Percentiles rank a stretch among this genome's conserved stretches.
These are phyloP conservation scores for Carassius auratus DNA, from an alignment of 2,113 vertebrate species.

Conservation along the genomic window DNA sequence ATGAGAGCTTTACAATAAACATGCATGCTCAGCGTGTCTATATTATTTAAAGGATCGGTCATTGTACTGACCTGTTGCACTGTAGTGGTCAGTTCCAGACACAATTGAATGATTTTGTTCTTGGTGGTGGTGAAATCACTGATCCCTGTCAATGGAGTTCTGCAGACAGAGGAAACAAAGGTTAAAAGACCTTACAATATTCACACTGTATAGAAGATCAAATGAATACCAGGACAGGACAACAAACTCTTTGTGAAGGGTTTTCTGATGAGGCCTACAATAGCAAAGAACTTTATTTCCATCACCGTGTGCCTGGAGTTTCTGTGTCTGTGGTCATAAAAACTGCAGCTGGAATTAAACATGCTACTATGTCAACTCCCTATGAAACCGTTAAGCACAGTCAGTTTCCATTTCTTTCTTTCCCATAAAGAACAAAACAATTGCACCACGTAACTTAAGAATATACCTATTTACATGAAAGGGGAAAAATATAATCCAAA, in stretches of 20 bases:
- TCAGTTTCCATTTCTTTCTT: constrained; percentile 19
- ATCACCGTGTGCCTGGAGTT: constrained; percentile 44
- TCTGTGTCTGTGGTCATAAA: constrained; percentile 42
- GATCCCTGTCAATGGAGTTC: constrained; percentile 93
- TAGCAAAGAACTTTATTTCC: constrained; percentile 43
- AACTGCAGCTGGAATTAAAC: constrained; percentile 29
- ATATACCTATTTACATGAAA: background rate
- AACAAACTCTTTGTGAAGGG: background rate
- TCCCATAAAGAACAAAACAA: constrained; percentile 17
- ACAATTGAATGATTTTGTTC: constrained; percentile 98
- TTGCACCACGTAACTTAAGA: background rate
- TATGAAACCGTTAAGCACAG: constrained; percentile 3
- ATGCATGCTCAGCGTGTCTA: background rate
- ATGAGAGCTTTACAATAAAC: background rate
- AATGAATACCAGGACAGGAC: background rate
- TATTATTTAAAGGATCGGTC: background rate
- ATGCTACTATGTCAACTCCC: constrained; percentile 22
- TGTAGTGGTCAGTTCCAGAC: constrained; percentile 94
- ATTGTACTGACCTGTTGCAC: constrained; percentile 92
- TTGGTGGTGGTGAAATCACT: constrained; percentile 94
- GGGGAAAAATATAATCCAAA: no score
- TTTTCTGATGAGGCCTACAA: constrained; percentile 28
- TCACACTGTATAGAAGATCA: background rate
- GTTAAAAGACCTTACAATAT: background rate
- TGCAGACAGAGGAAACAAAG: constrained; percentile 59